phyloP scores from a whole-genome alignment of 2,888 invertebrate species.

The Enoplolaimus lenunculus region DNA sequence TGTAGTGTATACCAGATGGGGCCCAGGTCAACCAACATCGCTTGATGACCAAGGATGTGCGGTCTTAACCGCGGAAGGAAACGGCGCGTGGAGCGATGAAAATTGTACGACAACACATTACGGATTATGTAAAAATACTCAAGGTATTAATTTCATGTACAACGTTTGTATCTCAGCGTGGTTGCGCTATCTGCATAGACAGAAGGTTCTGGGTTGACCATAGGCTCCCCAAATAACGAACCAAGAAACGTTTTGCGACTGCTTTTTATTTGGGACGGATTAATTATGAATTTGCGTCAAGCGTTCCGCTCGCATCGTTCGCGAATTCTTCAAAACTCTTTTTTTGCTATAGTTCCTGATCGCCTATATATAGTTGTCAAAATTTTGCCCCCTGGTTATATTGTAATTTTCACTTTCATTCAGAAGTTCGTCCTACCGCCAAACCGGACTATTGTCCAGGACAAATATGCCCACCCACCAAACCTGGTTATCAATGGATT shows the following conservation, averaged over 20 bases:
- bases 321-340: too few species aligned
- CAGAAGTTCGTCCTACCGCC: background rate
- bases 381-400: background rate
- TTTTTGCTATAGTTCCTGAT: too few species aligned
- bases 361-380: too few species aligned
- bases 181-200: too few species aligned
- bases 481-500: background rate
- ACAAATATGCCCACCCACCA: background rate
- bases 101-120: background rate
- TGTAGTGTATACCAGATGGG: slow-evolving; percentile 2
- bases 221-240: too few species aligned
- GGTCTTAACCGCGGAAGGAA: background rate
- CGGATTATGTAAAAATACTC: slow-evolving; percentile 9
- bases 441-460: background rate
- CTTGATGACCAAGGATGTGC: background rate
- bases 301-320: too few species aligned
- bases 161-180: too few species aligned
- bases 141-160: too few species aligned
- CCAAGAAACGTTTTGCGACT: too few species aligned
- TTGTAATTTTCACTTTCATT: background rate
- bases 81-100: slow-evolving; percentile 4
- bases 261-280: background rate
- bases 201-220: too few species aligned
- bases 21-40: slow-evolving; percentile 6
- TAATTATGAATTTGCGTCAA: background rate